A percentile compares a stretch with the other conserved stretches of the same genome.
phyloP scores from a whole-genome alignment of 2,113 vertebrate species.

The Charina bottae region DNA sequence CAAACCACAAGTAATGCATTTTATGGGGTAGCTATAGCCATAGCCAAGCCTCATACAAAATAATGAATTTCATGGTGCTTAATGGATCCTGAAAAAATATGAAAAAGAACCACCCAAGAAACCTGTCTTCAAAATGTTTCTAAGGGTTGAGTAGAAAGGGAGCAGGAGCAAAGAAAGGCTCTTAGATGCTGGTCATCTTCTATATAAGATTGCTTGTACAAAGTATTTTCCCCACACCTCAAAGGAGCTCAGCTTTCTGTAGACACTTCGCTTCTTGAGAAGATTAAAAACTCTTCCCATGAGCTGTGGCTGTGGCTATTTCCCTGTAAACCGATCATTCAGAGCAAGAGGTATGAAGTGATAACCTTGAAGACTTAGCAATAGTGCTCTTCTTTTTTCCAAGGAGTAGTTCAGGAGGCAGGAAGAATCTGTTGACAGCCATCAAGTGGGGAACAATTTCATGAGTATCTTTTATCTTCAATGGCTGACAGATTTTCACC shows the following conservation, averaged over 20 bases:
- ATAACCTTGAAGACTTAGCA: constrained; percentile 35
- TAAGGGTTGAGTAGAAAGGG: neutral
- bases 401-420: neutral
- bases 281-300: constrained; percentile 66
- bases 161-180: neutral
- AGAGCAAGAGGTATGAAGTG: constrained; percentile 37
- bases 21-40: neutral
- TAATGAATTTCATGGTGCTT: neutral
- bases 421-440: neutral
- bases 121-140: neutral
- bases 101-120: neutral
- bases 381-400: constrained; percentile 11
- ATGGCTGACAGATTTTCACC: neutral
- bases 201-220: constrained; percentile 37
- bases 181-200: constrained; percentile 7
- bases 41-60: neutral
- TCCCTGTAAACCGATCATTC: constrained; percentile 64
- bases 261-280: constrained; percentile 59
- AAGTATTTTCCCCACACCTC: constrained; percentile 48
- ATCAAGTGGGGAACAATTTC: constrained; percentile 10
- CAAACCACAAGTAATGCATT: neutral
- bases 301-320: constrained; percentile 51
- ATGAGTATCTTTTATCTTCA: neutral
- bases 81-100: constrained; percentile 2
- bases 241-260: constrained; percentile 54